Evolutionary conservation across 2,888 invertebrate species (phyloP).

Genomic region (Xylocampa areola): DNA sequence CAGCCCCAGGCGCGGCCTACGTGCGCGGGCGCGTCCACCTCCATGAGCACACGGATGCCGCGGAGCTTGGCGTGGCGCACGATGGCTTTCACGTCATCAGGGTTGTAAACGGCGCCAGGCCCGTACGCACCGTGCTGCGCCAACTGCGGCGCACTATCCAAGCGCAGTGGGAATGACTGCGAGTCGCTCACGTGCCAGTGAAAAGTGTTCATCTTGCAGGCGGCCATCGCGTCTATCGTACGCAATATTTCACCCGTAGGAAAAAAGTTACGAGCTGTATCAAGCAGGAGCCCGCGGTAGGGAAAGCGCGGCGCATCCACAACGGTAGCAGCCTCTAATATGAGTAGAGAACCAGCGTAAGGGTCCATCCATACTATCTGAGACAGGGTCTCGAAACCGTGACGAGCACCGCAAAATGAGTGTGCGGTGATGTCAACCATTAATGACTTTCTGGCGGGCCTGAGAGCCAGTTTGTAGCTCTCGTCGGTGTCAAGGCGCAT

Average conservation of each 20-base stretch:
- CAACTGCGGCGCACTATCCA: constrained; percentile 93
- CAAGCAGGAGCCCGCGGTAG: constrained; percentile 96
- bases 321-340: constrained; percentile 91
- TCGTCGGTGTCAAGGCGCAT: constrained; percentile 93
- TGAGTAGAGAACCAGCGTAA: constrained; percentile 89
- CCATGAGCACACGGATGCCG: constrained; percentile 96
- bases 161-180: constrained; percentile 96
- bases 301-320: constrained; percentile 93
- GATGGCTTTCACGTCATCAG: constrained; percentile 92
- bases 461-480: constrained; percentile 92
- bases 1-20: constrained; percentile 96
- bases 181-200: constrained; percentile 98
- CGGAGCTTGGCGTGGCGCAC: constrained; percentile 94
- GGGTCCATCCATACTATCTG: constrained; percentile 95
- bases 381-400: constrained; percentile 94
- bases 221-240: constrained; percentile 96
- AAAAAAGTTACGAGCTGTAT: constrained; percentile 97
- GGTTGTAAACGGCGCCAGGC: constrained; percentile 93
- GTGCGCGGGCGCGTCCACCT: constrained; percentile 97
- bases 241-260: constrained; percentile 92
- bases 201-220: constrained; percentile 96
- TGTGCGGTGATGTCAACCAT: constrained; percentile 91
- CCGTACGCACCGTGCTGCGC: constrained; percentile 96
- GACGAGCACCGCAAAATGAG: constrained; percentile 94
- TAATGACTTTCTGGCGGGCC: constrained; percentile 84